Conservation (phyloP, 2,797 vertebrate genomes). For the Liasis olivaceus region DNA sequence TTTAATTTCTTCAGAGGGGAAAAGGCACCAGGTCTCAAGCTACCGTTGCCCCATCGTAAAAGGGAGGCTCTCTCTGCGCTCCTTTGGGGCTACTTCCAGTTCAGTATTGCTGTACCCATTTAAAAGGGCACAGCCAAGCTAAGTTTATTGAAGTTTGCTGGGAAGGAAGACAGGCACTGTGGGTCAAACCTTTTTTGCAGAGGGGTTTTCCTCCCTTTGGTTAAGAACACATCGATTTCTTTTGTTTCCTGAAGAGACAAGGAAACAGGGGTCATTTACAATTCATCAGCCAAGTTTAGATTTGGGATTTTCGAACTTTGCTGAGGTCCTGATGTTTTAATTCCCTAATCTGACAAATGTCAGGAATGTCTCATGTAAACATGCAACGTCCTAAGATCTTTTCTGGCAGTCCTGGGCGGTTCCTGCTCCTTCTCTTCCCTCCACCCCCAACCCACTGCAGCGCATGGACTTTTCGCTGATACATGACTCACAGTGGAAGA, state of each 20-base stretch:
- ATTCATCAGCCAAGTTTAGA: not conserved
- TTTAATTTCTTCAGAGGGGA: not conserved
- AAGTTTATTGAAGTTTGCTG: not conserved
- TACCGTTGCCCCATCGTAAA: not conserved
- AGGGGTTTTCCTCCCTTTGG: not conserved
- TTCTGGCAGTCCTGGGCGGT: not conserved
- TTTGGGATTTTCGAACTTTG: not conserved
- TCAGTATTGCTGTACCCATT: not conserved
- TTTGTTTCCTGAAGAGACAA: not conserved
- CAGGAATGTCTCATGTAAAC: not conserved
- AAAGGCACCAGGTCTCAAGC: not conserved
- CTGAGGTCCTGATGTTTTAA: not conserved
- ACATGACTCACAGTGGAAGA: not conserved
- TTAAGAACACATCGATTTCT: not conserved
- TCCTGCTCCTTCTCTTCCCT: not conserved
- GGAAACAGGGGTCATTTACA: not conserved
- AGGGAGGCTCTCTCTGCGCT: not conserved
- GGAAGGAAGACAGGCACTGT: not conserved
- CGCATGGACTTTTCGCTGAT: accelerated
- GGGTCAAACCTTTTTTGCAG: not conserved
- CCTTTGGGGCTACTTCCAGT: not conserved
- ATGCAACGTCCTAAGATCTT: accelerated
- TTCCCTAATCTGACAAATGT: not conserved
- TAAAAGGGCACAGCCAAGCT: not conserved
- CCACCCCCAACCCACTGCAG: not conserved